Base-by-base conservation (phyloP, 1,140 invertebrate species). In the Drosophila micromelanica region DNA sequence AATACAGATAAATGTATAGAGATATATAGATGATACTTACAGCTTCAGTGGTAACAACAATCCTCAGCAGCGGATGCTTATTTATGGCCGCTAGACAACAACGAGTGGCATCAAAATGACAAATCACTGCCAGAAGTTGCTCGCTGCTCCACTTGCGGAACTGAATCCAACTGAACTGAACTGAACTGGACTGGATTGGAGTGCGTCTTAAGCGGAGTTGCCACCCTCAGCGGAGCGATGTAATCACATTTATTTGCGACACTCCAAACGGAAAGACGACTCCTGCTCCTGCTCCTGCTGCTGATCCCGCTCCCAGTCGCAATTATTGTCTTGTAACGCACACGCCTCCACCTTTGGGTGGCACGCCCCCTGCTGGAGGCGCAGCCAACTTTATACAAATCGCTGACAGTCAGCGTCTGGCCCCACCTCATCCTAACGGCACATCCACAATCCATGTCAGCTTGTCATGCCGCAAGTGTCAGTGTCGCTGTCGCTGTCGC, bases 201-300 rank as follows among this genome's bases (percentile, higher is more conserved):
- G 35, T 57, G 63, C 3, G 63, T 61, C 60, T 70, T 27, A 30
- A 27, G 59, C 49, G 17, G 27, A 15, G 42, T 45, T 43, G 42
- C 49, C 64, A 43, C 38, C 38, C 61, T 48, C 55, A 46, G 68
- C n/a, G 3, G 55, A 15, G 77, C 76, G 61, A 67, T 84, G 74
- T 86, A 86, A 86, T 85, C 81, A 85, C 81, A 85, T 86, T 86
- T 86, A 86, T 86, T 86, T 79, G 81, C 78, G 70, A 80, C 81
- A 86, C 81, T 86, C 52, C 62, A 78, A 78, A 70, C 64, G 35
- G 15, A 59, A 77, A 48, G 42, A 27, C 7, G 43, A 17, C 5
- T 27, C 27, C 5, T 27, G 27, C 4, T 23, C 45, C 70, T 27
- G 45, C 55, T 60, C 20, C 27, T 23, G 20, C 20, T 23, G 2